These are phyloP conservation scores for Dicycla oo DNA, from an alignment of 2,888 invertebrate species.

Conservation along the genomic window DNA sequence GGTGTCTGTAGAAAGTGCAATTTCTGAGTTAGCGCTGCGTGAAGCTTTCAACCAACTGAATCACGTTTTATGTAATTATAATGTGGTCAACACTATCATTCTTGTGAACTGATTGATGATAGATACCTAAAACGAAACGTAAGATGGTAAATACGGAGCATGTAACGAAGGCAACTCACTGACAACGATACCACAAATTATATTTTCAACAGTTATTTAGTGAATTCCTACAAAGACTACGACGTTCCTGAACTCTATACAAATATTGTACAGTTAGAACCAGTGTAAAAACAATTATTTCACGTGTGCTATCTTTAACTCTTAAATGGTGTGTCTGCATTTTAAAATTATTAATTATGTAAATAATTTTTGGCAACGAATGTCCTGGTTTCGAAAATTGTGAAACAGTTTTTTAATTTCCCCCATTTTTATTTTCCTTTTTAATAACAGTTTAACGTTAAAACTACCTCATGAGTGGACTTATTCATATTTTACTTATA, in stretches of 20 bases:
- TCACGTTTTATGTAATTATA: conserved; percentile 34
- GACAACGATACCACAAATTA: background rate
- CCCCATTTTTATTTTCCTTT: conserved; percentile 3
- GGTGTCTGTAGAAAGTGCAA: conserved; percentile 58
- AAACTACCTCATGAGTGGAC: conserved; percentile 81
- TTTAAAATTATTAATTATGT: conserved; percentile 20
- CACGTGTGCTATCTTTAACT: conserved; percentile 70
- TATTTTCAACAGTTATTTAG: background rate
- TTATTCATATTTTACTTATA: conserved; percentile 63
- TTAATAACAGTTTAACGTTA: conserved; percentile 61
- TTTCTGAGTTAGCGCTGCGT: conserved; percentile 54
- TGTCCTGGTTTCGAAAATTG: conserved; percentile 17
- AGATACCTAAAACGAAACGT: conserved; percentile 2
- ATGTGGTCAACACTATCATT: conserved; percentile 26
- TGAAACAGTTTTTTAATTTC: conserved; percentile 13
- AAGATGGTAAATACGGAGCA: background rate
- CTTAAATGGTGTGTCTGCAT: conserved; percentile 27
- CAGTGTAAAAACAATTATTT: conserved; percentile 64
- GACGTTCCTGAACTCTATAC: conserved; percentile 29
- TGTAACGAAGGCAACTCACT: background rate
- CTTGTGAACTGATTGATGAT: conserved; percentile 2
- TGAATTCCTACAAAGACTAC: background rate
- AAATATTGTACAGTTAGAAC: conserved; percentile 60
- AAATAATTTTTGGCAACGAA: conserved; percentile 26
- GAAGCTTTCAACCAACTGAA: conserved; percentile 42